Evolutionary conservation across 2,797 vertebrate species (phyloP), one percentile per base, ranked within the genome.

Genomic region (Cyprinodon diabolis): DNA sequence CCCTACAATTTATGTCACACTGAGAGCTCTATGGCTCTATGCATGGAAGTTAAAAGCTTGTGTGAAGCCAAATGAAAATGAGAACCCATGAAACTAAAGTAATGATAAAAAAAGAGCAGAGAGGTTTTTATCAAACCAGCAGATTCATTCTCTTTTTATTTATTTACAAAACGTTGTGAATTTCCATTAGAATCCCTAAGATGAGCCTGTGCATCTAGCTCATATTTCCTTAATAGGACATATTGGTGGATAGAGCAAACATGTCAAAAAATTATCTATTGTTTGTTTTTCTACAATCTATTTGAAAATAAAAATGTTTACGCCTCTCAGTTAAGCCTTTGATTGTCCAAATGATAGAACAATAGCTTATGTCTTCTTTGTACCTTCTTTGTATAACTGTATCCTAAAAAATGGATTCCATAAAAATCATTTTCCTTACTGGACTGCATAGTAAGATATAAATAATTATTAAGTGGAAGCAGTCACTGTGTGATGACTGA

Each of bases 1-100:
- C 69, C 77, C 75, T 37, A 71, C 75, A 11, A 78, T 85, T 81
- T 77, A 49, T 4, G 63, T 47, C 77, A 71, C 25, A 74, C 35
- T 58, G 75, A 63, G 25, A 78, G 51, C 66, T 68, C 55, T 74
- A 62, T 72, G 25, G 51, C 66, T 68, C 55, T 74, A 62, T 72
- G 25, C 43, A 54, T 45, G 48, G 9, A 45, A 66, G 65, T 45
- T 11, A 55, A 12, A 14, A 57, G 4, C 45, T 30, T 48, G 68
- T 3, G 55, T 70, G 62, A 30, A 19, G 35, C 37, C 55, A 35
- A 51, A 57, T 49, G 17, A 7, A 35, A 15, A 43, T 55, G 52
- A 19, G 69, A 3, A 66, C 47, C 4, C 60, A 43, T 43, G 12
- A 43, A 63, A 63, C 17, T 63, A 63, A 63, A 63, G 60, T 43